Evolutionary conservation across 2,888 invertebrate species (phyloP).

Genomic region (Eupithecia subumbrata): DNA sequence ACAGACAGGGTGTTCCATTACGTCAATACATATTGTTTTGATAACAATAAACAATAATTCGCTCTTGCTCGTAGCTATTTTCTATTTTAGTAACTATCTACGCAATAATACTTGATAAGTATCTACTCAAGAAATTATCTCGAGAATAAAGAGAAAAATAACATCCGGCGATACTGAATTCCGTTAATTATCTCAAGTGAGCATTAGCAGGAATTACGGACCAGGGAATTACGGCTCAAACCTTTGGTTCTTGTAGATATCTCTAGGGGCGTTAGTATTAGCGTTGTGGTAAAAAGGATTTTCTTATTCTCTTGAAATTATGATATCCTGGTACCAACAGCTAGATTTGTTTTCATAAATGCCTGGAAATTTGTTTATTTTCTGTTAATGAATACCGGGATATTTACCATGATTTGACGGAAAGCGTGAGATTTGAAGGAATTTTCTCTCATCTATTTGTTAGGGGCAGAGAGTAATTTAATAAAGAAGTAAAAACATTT

Average conservation of each 20-base stretch:
- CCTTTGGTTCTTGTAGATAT: constrained; percentile 2
- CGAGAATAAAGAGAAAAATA: background rate
- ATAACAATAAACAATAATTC: too few species aligned
- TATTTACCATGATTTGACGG: background rate
- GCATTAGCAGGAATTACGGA: constrained; percentile 23
- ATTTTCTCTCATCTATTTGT: too few species aligned
- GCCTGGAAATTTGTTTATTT: background rate
- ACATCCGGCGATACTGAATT: constrained; percentile 13
- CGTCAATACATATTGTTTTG: too few species aligned
- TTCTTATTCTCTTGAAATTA: background rate
- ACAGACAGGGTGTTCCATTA: too few species aligned
- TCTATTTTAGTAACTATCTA: background rate
- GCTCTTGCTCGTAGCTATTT: background rate
- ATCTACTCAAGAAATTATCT: background rate
- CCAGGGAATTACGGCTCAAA: background rate
- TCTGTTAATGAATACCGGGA: background rate
- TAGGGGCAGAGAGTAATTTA: too few species aligned
- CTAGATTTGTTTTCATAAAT: background rate
- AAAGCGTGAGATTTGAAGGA: background rate
- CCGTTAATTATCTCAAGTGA: constrained; percentile 27
- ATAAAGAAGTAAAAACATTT: too few species aligned
- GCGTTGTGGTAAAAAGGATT: constrained; percentile 17
- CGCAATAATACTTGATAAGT: background rate
- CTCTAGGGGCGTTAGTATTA: constrained; percentile 19
- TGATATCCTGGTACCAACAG: background rate